Percentiles rank a stretch among this genome's conserved stretches.
These are phyloP conservation scores for Baccha elongata DNA, from an alignment of 2,888 invertebrate species.

Conservation along the genomic window DNA sequence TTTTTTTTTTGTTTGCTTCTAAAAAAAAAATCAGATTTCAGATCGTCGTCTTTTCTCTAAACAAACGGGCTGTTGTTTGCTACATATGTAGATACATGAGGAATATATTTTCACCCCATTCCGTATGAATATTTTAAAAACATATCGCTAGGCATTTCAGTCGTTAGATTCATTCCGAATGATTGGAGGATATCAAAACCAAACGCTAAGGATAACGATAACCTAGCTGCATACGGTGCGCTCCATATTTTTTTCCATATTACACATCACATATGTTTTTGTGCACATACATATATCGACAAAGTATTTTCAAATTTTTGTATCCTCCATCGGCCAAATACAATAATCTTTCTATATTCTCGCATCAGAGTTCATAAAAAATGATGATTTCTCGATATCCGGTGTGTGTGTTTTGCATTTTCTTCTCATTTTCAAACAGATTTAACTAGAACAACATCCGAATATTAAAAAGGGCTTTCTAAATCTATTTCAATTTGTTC, in stretches of 20 bases:
- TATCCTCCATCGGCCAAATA: neutral
- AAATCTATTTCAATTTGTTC: conserved; percentile 71
- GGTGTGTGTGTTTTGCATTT: conserved; percentile 62
- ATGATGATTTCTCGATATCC: conserved; percentile 51
- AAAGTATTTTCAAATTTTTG: neutral
- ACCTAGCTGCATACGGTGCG: neutral
- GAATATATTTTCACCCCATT: conserved; percentile 63
- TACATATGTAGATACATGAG: conserved; percentile 2
- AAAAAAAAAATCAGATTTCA: neutral
- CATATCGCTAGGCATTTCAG: conserved; percentile 70
- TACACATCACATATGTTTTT: neutral
- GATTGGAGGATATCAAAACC: conserved; percentile 68
- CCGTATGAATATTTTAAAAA: conserved; percentile 67
- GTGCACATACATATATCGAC: no score
- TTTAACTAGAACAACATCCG: conserved; percentile 70
- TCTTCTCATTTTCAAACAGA: conserved; percentile 68
- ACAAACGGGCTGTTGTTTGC: conserved; percentile 14
- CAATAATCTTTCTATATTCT: conserved; percentile 24
- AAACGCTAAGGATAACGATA: conserved; percentile 41
- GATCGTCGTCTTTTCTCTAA: neutral
- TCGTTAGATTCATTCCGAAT: conserved; percentile 68
- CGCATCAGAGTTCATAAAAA: conserved; percentile 63
- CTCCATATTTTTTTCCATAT: conserved; percentile 27
- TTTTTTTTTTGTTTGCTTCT: conserved; percentile 23
- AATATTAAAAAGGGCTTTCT: conserved; percentile 60